Evolutionary conservation across 2,113 vertebrate genomes (phyloP).

Genomic region (Nyctibius bracteatus): DNA sequence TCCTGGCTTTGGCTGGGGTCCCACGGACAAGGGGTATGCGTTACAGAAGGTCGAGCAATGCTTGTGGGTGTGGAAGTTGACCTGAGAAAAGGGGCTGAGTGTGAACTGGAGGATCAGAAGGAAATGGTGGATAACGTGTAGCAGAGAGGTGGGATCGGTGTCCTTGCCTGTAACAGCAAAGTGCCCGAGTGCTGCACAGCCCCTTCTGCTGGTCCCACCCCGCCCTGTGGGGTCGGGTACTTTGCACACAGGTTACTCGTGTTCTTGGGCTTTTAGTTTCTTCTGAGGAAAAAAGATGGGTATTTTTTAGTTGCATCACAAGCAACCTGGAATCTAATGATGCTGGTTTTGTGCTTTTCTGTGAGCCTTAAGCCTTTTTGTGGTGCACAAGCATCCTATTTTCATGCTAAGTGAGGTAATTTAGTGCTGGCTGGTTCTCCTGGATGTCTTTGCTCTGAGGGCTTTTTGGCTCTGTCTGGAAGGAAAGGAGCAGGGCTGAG

Average conservation of each 20-base stretch:
- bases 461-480: neutral
- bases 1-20: fast-evolving
- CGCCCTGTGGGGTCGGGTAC: neutral
- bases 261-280: neutral
- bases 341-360: neutral
- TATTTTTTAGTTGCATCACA: neutral
- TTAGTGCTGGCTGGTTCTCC: neutral
- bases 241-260: fast-evolving
- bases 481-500: neutral
- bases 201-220: fast-evolving
- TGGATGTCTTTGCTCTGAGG: neutral
- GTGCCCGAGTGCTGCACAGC: neutral
- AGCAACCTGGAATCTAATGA: neutral
- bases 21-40: fast-evolving
- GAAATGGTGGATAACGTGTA: neutral
- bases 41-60: fast-evolving
- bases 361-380: neutral
- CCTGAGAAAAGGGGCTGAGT: neutral
- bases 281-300: neutral
- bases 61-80: fast-evolving
- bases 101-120: no score
- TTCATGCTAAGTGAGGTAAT: constrained; percentile 19
- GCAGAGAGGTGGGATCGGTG: neutral
- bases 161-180: no score
- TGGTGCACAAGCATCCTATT: neutral